Conservation (phyloP, 1,140 invertebrate genomes). For the Heliconius himera region DNA sequence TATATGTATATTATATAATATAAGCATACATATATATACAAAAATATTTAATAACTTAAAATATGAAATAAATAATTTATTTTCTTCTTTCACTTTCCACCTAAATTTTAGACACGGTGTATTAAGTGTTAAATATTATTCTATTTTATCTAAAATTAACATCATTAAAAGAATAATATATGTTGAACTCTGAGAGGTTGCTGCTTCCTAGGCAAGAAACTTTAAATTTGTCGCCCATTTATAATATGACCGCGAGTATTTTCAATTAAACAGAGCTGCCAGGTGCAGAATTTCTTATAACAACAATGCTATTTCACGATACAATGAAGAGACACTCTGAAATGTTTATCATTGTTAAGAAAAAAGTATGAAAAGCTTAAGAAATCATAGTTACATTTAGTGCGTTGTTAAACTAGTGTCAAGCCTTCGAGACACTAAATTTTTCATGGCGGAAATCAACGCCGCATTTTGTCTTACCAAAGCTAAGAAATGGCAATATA, state of each 20-base stretch:
- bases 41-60: no score
- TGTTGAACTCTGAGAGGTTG: not conserved
- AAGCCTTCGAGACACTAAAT: no score
- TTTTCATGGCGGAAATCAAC: no score
- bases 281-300: slow-evolving; percentile 2
- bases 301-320: not conserved
- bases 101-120: no score
- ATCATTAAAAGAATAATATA: not conserved
- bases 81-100: no score
- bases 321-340: not conserved
- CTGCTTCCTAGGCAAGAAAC: not conserved
- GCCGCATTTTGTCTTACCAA: no score
- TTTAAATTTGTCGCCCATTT: not conserved
- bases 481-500: no score
- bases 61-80: no score
- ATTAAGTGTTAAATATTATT: not conserved
- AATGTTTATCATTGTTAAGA: not conserved
- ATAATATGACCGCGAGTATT: not conserved
- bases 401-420: no score
- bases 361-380: not conserved
- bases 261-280: not conserved
- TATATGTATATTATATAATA: not conserved
- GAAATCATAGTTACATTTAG: no score
- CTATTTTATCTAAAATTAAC: not conserved
- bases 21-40: no score